Percentiles rank a stretch among this genome's conserved stretches.
phyloP scores from a whole-genome alignment of 92 coral and sea anemone genomes.

The Diadumene lineata region DNA sequence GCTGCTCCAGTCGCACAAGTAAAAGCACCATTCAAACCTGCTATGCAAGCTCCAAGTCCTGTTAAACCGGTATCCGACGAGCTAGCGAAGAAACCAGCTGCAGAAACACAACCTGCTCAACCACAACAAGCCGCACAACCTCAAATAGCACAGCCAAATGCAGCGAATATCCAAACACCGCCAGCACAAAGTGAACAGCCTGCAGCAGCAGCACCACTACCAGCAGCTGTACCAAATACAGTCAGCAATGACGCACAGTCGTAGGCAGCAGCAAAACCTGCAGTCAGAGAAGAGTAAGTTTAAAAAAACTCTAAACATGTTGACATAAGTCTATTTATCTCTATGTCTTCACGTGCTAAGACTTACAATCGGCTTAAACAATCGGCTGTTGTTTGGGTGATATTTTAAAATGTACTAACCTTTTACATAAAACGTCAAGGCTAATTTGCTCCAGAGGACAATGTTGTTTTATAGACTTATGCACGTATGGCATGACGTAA shows the following conservation, averaged over 20 bases:
- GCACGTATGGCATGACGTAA: too few species aligned
- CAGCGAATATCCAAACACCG: neutral
- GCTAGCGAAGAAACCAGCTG: neutral
- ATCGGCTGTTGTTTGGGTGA: too few species aligned
- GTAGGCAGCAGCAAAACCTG: neutral
- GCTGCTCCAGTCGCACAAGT: neutral
- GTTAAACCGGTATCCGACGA: neutral
- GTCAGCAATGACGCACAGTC: neutral
- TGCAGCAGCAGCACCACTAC: neutral
- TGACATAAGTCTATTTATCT: too few species aligned
- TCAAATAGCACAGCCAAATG: neutral
- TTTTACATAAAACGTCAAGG: too few species aligned
- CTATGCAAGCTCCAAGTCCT: neutral
- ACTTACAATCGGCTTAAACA: too few species aligned
- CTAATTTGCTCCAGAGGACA: too few species aligned
- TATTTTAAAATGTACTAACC: too few species aligned
- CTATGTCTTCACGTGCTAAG: too few species aligned
- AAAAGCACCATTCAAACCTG: neutral
- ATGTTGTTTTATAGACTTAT: too few species aligned
- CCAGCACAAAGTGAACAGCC: neutral
- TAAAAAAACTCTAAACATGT: too few species aligned
- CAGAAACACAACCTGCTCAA: neutral
- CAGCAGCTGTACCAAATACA: neutral
- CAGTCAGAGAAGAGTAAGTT: neutral
- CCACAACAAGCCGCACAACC: neutral